phyloP scores from a whole-genome alignment of 2,113 vertebrate species.

The Coturnix japonica region DNA sequence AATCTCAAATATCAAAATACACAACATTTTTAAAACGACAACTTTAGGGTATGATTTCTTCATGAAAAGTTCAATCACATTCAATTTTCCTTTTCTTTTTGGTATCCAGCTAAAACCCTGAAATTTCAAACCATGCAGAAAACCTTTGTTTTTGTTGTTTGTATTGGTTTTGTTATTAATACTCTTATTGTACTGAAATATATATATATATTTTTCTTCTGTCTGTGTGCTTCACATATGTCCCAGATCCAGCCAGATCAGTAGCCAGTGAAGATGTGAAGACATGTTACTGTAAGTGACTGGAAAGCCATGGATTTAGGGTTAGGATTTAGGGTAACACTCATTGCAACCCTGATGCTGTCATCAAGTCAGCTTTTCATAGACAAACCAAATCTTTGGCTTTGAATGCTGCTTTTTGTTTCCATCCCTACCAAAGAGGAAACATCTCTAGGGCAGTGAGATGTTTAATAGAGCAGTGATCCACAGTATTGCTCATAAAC shows the following conservation, averaged over 20 bases:
- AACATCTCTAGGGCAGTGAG: background rate
- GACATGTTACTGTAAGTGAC: background rate
- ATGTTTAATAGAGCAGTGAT: background rate
- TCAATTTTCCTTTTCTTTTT: background rate
- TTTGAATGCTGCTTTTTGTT: background rate
- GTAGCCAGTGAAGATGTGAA: background rate
- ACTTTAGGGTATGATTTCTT: slow-evolving; percentile 14
- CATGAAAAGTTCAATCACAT: background rate
- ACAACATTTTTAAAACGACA: slow-evolving; percentile 6
- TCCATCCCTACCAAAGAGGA: background rate
- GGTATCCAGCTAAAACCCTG: background rate
- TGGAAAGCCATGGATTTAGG: background rate
- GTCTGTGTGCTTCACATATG: background rate
- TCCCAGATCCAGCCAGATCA: background rate
- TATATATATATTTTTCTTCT: background rate
- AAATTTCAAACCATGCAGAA: background rate
- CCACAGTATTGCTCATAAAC: background rate
- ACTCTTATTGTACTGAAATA: no score
- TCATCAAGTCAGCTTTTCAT: background rate
- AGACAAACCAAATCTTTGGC: background rate
- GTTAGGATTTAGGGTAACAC: background rate
- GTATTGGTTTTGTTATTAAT: background rate
- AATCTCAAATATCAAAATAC: background rate
- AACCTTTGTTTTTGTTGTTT: background rate
- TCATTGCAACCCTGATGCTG: background rate